Evolutionary conservation across 1,140 invertebrate species (phyloP).

Genomic region (Anagrus nilaparvatae): DNA sequence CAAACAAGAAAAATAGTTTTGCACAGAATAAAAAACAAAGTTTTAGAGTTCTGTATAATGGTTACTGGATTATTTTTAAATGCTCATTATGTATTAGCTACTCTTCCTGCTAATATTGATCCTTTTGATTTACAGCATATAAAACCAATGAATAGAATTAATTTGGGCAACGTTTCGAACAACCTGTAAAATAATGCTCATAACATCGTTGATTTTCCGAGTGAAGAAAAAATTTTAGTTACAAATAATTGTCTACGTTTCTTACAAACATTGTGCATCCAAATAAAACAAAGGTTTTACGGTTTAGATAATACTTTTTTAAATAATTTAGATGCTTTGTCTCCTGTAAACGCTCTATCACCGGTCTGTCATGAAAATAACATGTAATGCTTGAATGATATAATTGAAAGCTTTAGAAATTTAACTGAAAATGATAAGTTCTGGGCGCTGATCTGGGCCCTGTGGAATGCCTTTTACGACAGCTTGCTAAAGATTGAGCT

Average conservation of each 20-base stretch:
- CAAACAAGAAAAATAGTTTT: constrained; percentile 10
- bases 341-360: background rate
- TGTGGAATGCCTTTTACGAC: too few species aligned
- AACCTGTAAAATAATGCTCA: constrained; percentile 4
- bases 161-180: constrained; percentile 2
- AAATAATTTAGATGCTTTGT: too few species aligned
- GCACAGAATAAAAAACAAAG: constrained; percentile 4
- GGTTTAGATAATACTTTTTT: background rate
- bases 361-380: background rate
- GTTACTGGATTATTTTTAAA: background rate
- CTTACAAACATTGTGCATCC: background rate
- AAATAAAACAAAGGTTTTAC: background rate
- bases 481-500: too few species aligned
- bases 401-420: background rate
- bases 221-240: background rate
- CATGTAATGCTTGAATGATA: background rate
- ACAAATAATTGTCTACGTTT: constrained; percentile 1
- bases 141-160: constrained; percentile 1
- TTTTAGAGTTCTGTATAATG: constrained; percentile 4
- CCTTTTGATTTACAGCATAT: constrained; percentile 1
- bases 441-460: too few species aligned
- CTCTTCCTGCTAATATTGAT: constrained; percentile 3
- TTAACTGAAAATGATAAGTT: background rate
- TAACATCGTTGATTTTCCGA: background rate
- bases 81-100: constrained; percentile 2